These are phyloP conservation scores for Protomyctophum bolini DNA, from an alignment of 2,113 vertebrate species.

Conservation along the genomic window DNA sequence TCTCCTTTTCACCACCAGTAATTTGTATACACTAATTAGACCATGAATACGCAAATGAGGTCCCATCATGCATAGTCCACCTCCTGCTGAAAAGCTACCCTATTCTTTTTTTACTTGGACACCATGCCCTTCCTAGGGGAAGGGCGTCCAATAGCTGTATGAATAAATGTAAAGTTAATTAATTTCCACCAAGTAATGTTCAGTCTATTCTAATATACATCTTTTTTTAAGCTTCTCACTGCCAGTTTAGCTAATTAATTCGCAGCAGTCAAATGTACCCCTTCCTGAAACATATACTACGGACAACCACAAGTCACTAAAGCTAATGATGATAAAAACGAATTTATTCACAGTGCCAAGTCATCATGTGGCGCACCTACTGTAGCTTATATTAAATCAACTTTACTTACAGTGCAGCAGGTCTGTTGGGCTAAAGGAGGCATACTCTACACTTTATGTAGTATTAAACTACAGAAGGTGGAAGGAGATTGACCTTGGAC, in stretches of 20 bases:
- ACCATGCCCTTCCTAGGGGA: too few relatives aligned
- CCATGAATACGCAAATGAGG: not conserved
- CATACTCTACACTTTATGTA: not conserved
- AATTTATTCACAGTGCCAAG: not conserved
- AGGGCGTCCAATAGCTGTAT: too few relatives aligned
- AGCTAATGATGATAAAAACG: not conserved
- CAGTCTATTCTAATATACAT: not conserved
- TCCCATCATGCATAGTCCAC: not conserved
- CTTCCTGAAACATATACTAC: not conserved
- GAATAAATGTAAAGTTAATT: too few relatives aligned
- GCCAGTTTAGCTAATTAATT: not conserved
- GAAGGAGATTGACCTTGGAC: not conserved
- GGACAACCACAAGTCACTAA: not conserved
- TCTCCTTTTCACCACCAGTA: not conserved
- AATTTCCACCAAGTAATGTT: not conserved
- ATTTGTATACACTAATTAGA: slow-evolving; percentile 1
- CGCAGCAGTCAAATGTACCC: not conserved
- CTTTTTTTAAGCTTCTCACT: not conserved
- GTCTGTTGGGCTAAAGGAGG: not conserved
- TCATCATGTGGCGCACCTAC: not conserved
- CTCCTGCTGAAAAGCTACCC: not conserved
- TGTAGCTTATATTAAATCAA: too few relatives aligned
- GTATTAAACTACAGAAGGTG: too few relatives aligned
- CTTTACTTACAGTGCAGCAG: not conserved
- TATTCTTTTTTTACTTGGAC: not conserved